Conservation (phyloP, 2,888 invertebrate genomes). For the Dioctria linearis region DNA sequence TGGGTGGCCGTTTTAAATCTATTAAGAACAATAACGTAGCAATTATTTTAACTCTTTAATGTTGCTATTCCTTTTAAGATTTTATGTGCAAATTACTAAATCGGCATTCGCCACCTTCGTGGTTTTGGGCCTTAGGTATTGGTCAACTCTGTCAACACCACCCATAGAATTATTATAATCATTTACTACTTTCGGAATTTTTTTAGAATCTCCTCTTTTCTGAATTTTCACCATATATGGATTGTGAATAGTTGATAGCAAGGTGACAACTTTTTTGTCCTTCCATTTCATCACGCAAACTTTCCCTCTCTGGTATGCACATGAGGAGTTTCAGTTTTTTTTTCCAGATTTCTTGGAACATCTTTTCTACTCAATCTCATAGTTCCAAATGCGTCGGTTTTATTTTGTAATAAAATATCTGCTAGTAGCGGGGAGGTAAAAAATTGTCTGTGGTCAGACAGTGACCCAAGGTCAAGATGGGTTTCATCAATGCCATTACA, state of each 20-base stretch:
- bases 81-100: too few relatives aligned
- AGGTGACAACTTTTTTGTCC: slow-evolving; percentile 4
- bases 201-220: not conserved
- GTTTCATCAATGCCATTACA: slow-evolving; percentile 15
- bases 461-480: not conserved
- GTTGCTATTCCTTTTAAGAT: too few relatives aligned
- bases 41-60: too few relatives aligned
- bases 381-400: slow-evolving; percentile 35
- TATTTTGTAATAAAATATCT: slow-evolving; percentile 3
- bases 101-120: too few relatives aligned
- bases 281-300: slow-evolving; percentile 31
- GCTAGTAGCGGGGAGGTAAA: slow-evolving; percentile 22
- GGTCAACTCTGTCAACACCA: slow-evolving; percentile 32
- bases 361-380: slow-evolving; percentile 30
- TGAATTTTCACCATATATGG: not conserved
- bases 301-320: not conserved
- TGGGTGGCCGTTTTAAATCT: too few relatives aligned
- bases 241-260: slow-evolving; percentile 17
- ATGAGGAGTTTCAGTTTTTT: slow-evolving; percentile 16
- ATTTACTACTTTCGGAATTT: slow-evolving; percentile 11
- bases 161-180: slow-evolving; percentile 29
- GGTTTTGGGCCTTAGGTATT: too few relatives aligned
- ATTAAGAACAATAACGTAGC: too few relatives aligned
- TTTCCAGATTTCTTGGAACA: slow-evolving; percentile 5
- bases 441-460: slow-evolving; percentile 41